phyloP scores from a whole-genome alignment of 2,888 invertebrate genomes.

The Drosophila eohydei region DNA sequence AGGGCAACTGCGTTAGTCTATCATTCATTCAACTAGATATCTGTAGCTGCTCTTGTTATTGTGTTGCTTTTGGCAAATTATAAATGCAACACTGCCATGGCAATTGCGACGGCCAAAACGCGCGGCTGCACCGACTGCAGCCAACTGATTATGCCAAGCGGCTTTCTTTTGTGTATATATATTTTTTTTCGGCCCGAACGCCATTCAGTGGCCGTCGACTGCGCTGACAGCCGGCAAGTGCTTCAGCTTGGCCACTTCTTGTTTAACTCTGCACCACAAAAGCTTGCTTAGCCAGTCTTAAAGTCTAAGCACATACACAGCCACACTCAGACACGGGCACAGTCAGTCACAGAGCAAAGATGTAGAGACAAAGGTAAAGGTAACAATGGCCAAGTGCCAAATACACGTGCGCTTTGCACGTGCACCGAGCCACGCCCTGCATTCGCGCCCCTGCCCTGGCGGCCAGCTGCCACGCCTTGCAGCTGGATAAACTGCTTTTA shows the following conservation, averaged over 20 bases:
- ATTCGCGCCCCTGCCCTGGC: slow-evolving; percentile 10
- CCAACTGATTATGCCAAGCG: slow-evolving; percentile 67
- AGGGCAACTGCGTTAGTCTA: not conserved
- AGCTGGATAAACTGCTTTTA: slow-evolving; percentile 76
- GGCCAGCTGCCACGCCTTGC: slow-evolving; percentile 17
- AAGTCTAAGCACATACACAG: slow-evolving; percentile 47
- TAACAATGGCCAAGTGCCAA: slow-evolving; percentile 78
- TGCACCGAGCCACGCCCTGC: slow-evolving; percentile 38
- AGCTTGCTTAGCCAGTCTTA: slow-evolving; percentile 76
- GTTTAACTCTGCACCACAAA: slow-evolving; percentile 62
- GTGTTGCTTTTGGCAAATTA: slow-evolving; percentile 38
- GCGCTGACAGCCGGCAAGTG: slow-evolving; percentile 53
- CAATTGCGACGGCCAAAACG: slow-evolving; percentile 64
- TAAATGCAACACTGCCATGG: slow-evolving; percentile 72
- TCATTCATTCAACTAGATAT: not conserved
- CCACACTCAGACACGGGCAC: slow-evolving; percentile 9
- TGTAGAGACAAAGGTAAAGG: slow-evolving; percentile 68
- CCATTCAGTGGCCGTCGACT: slow-evolving; percentile 55
- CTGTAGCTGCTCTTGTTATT: slow-evolving; percentile 1
- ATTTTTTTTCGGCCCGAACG: slow-evolving; percentile 33
- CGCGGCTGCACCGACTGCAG: slow-evolving; percentile 50
- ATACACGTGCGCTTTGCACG: slow-evolving; percentile 72
- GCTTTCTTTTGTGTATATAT: slow-evolving; percentile 1
- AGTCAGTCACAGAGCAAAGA: slow-evolving; percentile 64
- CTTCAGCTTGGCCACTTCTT: slow-evolving; percentile 44